Evolutionary conservation across 2,113 vertebrate genomes (phyloP), one percentile per base, ranked within the genome.

Genomic region (Scomber scombrus): DNA sequence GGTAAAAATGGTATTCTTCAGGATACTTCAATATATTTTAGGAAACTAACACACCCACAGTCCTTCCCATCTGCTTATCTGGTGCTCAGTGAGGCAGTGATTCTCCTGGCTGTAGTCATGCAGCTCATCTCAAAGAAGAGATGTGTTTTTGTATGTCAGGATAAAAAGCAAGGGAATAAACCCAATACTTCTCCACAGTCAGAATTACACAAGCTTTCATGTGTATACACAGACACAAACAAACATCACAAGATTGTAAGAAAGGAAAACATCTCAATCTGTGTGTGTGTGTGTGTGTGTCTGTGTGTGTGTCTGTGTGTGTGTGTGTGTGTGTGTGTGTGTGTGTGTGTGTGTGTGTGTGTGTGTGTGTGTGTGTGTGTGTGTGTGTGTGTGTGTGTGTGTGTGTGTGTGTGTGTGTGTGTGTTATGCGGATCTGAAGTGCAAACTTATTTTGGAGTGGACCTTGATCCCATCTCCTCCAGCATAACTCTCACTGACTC

Each of bases 391-490:
- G n/a, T 43, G 21, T 45, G 12, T 21, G 46, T 52, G 46, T 21
- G 57, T 61, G n/a, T 56, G 29, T 47, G n/a, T 43, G 21, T 45
- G 12, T 21, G 46, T 52, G 46, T 21, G 57, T 61, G n/a, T 56
- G 29, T 47, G 29, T 47, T 26, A 26, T 26, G 65, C 19, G n/a
- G 50, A 69, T 63, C 43, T 74, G 65, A 71, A 82, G 56, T 68
- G 46, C 15, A 40, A 71, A 66, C 54, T 78, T 71, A 29, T 82
- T 83, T 77, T 83, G 56, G 60, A 80, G 62, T 68, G 50, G 64
- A 80, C 77, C 11, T 18, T 82, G 71, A 80, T 84, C 66, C 60
- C 45, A 50, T 83, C 74, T 79, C 57, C 68, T 84, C 66, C 63
- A 70, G 74, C 23, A 31, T 19, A 51, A 61, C 67, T 87, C 62